A percentile compares a stretch with the other conserved stretches of the same genome.
Evolutionary conservation across 2,888 invertebrate species (phyloP).

Genomic region (Meghimatium bilineatum): DNA sequence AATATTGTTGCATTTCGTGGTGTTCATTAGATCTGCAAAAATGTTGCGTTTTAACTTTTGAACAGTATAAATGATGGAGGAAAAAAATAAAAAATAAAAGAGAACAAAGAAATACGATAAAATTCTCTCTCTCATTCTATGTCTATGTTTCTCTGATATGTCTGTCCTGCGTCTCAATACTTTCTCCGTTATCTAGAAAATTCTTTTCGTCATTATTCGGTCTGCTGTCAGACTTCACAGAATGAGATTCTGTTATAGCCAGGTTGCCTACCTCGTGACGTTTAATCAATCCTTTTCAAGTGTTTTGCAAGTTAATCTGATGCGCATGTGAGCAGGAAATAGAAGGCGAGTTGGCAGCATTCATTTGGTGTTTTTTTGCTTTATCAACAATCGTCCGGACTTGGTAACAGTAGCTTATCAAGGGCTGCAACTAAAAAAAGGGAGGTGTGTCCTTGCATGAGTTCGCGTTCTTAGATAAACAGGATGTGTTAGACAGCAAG

Average conservation of each 20-base stretch:
- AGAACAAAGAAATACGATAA: neutral
- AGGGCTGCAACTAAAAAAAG: neutral
- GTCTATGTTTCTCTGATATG: neutral
- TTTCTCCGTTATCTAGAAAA: neutral
- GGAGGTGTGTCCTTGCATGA: too few relatives aligned
- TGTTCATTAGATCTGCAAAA: too few relatives aligned
- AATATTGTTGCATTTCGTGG: too few relatives aligned
- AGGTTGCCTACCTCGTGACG: neutral
- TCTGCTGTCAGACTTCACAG: neutral
- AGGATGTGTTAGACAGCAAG: too few relatives aligned
- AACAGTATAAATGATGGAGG: too few relatives aligned
- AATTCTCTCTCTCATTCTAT: neutral
- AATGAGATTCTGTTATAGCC: neutral
- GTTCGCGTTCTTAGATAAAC: too few relatives aligned
- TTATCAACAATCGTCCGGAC: neutral
- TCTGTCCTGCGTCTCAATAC: neutral
- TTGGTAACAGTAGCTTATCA: neutral
- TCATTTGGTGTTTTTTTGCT: neutral
- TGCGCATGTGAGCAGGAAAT: neutral
- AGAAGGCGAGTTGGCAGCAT: neutral
- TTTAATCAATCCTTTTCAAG: constrained; percentile 26
- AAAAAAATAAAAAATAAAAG: neutral
- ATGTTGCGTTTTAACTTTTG: too few relatives aligned
- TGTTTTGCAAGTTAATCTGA: constrained; percentile 17
- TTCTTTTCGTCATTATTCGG: neutral